Evolutionary conservation across 2,797 vertebrate genomes (phyloP).

Genomic region (Esox lucius): DNA sequence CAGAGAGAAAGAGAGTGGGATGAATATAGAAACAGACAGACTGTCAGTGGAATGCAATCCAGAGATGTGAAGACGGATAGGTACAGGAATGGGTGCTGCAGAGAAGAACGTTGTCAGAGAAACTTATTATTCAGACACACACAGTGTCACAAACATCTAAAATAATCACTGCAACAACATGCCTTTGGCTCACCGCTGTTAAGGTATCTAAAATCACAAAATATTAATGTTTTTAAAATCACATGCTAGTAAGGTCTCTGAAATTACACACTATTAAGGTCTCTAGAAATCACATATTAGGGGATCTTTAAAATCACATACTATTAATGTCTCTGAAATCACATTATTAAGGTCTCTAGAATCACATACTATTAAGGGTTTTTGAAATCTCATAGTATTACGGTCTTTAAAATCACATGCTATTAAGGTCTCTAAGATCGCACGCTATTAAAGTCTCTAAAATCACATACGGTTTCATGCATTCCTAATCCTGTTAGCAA

Average conservation of each 20-base stretch:
- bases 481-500: slow-evolving; percentile 29
- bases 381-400: neutral
- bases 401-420: neutral
- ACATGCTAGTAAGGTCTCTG: neutral
- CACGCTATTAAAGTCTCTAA: neutral
- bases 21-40: slow-evolving; percentile 32
- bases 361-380: neutral
- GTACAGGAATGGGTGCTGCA: neutral
- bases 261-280: neutral
- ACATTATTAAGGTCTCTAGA: too few relatives aligned
- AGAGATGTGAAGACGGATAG: slow-evolving; percentile 8
- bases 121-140: neutral
- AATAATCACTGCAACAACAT: neutral
- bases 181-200: neutral
- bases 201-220: too few relatives aligned
- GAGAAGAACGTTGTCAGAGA: neutral
- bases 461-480: slow-evolving; percentile 15
- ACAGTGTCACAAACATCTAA: neutral
- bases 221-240: too few relatives aligned
- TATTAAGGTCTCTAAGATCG: neutral
- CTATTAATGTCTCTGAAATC: neutral
- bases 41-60: slow-evolving; percentile 41
- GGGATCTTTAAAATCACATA: neutral
- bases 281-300: neutral
- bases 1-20: slow-evolving; percentile 43